These are phyloP conservation scores for Drosophila gunungcola DNA, from an alignment of 1,140 invertebrate species.

Conservation along the genomic window DNA sequence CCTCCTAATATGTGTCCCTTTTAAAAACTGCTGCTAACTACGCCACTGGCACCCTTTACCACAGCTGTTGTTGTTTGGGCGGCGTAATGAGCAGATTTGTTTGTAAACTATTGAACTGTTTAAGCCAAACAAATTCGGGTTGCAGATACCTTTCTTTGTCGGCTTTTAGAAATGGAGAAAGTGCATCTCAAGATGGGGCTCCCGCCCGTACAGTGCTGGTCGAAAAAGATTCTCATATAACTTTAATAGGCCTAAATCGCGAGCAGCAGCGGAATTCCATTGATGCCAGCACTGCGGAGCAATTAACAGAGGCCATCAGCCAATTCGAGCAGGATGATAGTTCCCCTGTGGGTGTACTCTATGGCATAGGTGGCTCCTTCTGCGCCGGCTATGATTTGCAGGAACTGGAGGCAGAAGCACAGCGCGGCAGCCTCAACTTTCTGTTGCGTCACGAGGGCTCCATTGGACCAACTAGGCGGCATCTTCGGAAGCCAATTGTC, in stretches of 20 bases:
- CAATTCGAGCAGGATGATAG: slow-evolving; percentile 91
- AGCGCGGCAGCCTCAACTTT: slow-evolving; percentile 67
- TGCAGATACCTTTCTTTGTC: slow-evolving; percentile 21
- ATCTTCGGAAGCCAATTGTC: slow-evolving; percentile 92
- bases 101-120: slow-evolving; percentile 33
- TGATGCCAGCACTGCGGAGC: slow-evolving; percentile 88
- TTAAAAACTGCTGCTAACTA: neutral
- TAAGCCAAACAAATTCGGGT: slow-evolving; percentile 8
- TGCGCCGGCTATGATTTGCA: slow-evolving; percentile 94
- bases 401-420: slow-evolving; percentile 85
- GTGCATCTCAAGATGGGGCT: neutral
- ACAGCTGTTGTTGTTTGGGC: slow-evolving; percentile 16
- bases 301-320: slow-evolving; percentile 90
- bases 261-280: slow-evolving; percentile 93
- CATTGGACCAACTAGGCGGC: slow-evolving; percentile 86
- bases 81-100: slow-evolving; percentile 54
- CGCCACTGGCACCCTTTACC: neutral
- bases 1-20: neutral
- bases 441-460: slow-evolving; percentile 74
- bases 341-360: slow-evolving; percentile 90
- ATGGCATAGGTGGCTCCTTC: slow-evolving; percentile 95
- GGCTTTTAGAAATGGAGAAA: slow-evolving; percentile 4
- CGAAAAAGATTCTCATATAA: slow-evolving; percentile 87
- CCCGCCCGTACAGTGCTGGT: slow-evolving; percentile 52
- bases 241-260: slow-evolving; percentile 94